These are phyloP conservation scores for Ammodytes dubius DNA, from an alignment of 2,113 vertebrate species.

Conservation along the genomic window DNA sequence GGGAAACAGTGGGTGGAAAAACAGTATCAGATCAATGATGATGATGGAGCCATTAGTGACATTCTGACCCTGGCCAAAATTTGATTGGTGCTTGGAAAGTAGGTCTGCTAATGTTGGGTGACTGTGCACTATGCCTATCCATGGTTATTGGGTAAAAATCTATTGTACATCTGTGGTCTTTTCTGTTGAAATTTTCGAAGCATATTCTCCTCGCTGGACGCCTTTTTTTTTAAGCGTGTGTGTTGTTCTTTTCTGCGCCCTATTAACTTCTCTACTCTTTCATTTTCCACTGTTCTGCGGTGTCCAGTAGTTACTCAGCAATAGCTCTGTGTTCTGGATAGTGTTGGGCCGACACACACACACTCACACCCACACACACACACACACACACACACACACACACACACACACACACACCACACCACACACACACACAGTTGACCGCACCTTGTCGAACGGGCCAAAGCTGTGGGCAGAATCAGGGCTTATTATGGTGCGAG, in stretches of 20 bases:
- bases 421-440: background rate
- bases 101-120: conserved; percentile 32
- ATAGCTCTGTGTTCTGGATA: conserved; percentile 18
- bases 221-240: conserved; percentile 3
- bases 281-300: conserved; percentile 52
- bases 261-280: conserved; percentile 51
- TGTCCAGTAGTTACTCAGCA: conserved; percentile 42
- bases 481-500: conserved; percentile 32
- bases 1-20: conserved; percentile 45
- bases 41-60: conserved; percentile 67
- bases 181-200: conserved; percentile 26
- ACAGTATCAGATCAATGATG: conserved; percentile 70
- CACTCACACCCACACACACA: no score
- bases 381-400: no score
- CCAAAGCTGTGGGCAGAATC: conserved; percentile 52
- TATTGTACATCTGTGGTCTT: conserved; percentile 18
- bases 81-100: conserved; percentile 41
- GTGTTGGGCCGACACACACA: background rate
- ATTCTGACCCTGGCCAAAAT: conserved; percentile 29
- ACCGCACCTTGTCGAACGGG: conserved; percentile 23
- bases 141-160: background rate
- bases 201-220: conserved; percentile 7
- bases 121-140: background rate
- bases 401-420: no score
- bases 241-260: conserved; percentile 26